These are phyloP conservation scores for Pipistrellus pygmaeus DNA, from an alignment of 2,797 vertebrate species.

Conservation along the genomic window DNA sequence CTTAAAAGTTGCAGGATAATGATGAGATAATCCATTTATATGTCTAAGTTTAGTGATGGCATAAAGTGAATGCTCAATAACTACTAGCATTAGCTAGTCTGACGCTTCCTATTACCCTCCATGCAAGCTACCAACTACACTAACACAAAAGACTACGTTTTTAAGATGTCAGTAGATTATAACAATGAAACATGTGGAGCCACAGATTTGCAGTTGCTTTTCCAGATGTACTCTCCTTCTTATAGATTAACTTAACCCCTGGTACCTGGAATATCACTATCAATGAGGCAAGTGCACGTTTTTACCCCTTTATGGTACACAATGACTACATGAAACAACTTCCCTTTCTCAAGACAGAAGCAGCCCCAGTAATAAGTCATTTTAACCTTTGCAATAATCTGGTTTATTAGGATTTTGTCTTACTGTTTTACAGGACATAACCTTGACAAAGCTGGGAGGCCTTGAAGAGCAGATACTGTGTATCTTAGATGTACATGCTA, in stretches of 20 bases:
- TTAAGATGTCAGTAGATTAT: background rate
- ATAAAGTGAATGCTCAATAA: background rate
- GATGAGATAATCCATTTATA: background rate
- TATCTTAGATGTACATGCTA: background rate
- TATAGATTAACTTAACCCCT: no score
- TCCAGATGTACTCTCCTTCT: background rate
- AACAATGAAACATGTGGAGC: background rate
- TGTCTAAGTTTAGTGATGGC: background rate
- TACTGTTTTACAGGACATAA: conserved; percentile 10
- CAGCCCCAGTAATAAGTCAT: background rate
- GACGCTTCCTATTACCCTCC: background rate
- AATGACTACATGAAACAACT: conserved; percentile 3
- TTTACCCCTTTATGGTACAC: background rate
- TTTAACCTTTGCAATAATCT: background rate
- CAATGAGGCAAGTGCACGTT: background rate
- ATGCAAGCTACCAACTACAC: background rate
- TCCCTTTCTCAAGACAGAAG: background rate
- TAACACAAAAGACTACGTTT: background rate
- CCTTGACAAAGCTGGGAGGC: conserved; percentile 6
- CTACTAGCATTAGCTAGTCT: background rate
- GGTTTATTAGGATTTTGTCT: background rate
- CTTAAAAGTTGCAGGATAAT: background rate
- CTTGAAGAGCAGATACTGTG: conserved; percentile 36
- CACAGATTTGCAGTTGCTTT: background rate
- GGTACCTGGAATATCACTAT: background rate